Conservation (phyloP, 2,113 vertebrate species). For the Vulpes lagopus region DNA sequence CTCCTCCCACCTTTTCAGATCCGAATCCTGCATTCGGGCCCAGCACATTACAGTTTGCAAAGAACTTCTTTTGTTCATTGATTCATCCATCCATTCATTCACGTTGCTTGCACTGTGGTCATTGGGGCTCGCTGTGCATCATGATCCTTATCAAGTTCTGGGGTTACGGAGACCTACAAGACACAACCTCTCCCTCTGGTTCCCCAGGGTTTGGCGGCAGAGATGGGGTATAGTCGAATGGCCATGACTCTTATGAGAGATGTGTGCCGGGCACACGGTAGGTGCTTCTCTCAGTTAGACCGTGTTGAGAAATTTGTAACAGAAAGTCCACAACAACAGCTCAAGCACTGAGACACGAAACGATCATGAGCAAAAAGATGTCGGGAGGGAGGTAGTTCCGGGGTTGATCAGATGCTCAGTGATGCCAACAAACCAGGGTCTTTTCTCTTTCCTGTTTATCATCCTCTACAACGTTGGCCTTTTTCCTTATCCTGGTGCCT, state of each 20-base stretch:
- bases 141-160: not conserved
- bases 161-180: not conserved
- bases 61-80: not conserved
- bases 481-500: not conserved
- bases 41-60: not conserved
- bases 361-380: not conserved
- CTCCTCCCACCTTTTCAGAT: not conserved
- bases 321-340: not conserved
- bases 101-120: fast-evolving
- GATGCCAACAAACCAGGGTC: not conserved
- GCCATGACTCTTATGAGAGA: not conserved
- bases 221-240: not conserved
- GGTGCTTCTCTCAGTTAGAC: not conserved
- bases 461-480: not conserved
- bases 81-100: not conserved
- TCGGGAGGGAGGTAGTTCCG: not conserved
- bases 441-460: not conserved
- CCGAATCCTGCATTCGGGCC: not conserved
- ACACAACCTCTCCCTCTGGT: not conserved
- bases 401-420: not conserved
- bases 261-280: not conserved
- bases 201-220: not conserved
- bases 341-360: not conserved
- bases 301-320: fast-evolving
- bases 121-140: not conserved